Evolutionary conservation across 2,797 vertebrate genomes (phyloP).

Genomic region (Onychomys arenicola): DNA sequence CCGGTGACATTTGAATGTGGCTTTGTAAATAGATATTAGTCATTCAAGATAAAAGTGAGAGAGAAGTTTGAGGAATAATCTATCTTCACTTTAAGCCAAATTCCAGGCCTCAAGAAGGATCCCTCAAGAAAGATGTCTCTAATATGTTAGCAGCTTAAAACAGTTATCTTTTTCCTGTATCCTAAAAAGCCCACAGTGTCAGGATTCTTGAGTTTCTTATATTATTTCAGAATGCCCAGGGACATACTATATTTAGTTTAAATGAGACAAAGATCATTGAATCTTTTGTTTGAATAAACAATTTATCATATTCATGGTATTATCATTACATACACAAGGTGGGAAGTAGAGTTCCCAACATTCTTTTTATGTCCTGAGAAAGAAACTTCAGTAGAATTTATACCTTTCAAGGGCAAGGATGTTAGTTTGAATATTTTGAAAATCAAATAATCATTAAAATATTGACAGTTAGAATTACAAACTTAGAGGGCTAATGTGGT

Average conservation of each 20-base stretch:
- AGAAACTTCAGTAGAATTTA: neutral
- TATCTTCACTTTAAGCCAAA: constrained; percentile 20
- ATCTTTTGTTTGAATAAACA: constrained; percentile 35
- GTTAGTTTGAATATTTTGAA: neutral
- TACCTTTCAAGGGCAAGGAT: neutral
- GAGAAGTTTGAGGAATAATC: neutral
- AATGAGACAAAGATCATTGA: constrained; percentile 11
- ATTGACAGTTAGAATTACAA: neutral
- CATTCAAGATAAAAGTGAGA: constrained; percentile 54
- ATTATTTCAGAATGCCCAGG: constrained; percentile 13
- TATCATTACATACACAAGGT: neutral
- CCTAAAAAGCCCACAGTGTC: neutral
- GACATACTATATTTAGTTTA: constrained; percentile 7
- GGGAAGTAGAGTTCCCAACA: neutral
- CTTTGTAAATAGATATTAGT: constrained; percentile 21
- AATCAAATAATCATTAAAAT: neutral
- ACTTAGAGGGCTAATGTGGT: neutral
- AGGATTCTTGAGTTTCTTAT: neutral
- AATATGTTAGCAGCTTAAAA: constrained; percentile 10
- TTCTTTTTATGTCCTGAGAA: constrained; percentile 13
- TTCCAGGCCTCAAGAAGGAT: neutral
- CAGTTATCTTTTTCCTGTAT: neutral
- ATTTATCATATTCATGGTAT: neutral
- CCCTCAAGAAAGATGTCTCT: neutral
- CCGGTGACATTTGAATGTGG: neutral